Evolutionary conservation across 2,888 invertebrate genomes (phyloP).

Genomic region (Rambutsinella grinnellia): DNA sequence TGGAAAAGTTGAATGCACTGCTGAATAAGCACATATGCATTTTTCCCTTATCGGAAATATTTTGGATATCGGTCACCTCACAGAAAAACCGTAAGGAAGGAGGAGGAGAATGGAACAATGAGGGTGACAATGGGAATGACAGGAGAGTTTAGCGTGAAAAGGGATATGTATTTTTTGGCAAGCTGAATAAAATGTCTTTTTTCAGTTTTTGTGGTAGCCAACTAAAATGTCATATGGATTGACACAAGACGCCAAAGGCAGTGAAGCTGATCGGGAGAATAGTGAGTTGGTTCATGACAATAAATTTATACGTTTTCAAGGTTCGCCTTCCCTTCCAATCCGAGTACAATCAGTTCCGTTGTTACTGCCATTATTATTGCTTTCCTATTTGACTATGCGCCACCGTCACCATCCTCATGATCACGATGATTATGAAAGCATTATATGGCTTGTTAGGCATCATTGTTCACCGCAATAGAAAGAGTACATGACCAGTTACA

Average conservation of each 20-base stretch:
- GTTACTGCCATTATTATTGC: constrained; percentile 15
- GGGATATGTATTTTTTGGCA: constrained; percentile 27
- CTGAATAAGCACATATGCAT: neutral
- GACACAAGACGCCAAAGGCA: constrained; percentile 46
- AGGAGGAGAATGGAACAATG: constrained; percentile 36
- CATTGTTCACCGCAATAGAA: constrained; percentile 60
- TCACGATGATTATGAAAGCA: constrained; percentile 45
- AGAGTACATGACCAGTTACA: constrained; percentile 47
- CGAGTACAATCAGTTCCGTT: constrained; percentile 47
- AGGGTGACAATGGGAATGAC: constrained; percentile 50
- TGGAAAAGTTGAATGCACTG: constrained; percentile 44
- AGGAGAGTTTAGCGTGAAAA: too few species aligned
- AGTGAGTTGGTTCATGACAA: constrained; percentile 50
- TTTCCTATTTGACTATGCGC: neutral
- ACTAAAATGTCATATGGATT: neutral
- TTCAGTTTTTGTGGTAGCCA: neutral
- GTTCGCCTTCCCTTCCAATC: constrained; percentile 33
- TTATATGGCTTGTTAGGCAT: constrained; percentile 65
- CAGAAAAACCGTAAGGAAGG: neutral
- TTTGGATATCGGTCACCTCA: constrained; percentile 25
- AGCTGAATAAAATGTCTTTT: neutral
- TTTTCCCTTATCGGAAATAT: constrained; percentile 1
- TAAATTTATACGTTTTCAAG: constrained; percentile 54
- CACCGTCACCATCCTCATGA: neutral
- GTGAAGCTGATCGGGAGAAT: constrained; percentile 40